phyloP scores from a whole-genome alignment of 2,888 invertebrate genomes.

The Agonopterix subpropinquella region DNA sequence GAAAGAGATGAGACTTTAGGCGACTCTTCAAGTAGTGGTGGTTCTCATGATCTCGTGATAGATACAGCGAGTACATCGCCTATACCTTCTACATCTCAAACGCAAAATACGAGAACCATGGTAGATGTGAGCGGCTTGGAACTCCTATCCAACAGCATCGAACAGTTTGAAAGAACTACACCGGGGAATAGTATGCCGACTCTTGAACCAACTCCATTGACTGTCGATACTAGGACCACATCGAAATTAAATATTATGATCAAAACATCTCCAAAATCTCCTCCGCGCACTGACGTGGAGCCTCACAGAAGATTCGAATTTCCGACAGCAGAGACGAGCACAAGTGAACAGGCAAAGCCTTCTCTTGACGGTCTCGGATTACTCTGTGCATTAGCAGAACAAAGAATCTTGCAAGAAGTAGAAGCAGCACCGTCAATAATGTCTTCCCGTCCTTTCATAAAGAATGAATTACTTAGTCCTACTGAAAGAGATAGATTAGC shows the following conservation, averaged over 20 bases:
- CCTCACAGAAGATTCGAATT: slow-evolving; percentile 57
- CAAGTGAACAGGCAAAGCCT: slow-evolving; percentile 49
- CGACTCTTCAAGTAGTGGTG: slow-evolving; percentile 60
- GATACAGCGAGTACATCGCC: slow-evolving; percentile 58
- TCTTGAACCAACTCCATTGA: slow-evolving; percentile 46
- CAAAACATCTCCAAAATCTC: slow-evolving; percentile 63
- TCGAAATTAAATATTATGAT: slow-evolving; percentile 57
- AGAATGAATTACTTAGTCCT: slow-evolving; percentile 55
- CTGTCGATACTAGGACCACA: slow-evolving; percentile 56
- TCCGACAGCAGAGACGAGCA: slow-evolving; percentile 34
- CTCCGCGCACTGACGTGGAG: slow-evolving; percentile 52
- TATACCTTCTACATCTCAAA: slow-evolving; percentile 19
- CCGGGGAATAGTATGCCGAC: slow-evolving; percentile 49
- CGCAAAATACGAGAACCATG: slow-evolving; percentile 30
- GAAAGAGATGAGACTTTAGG: slow-evolving; percentile 55
- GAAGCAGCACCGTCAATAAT: slow-evolving; percentile 41
- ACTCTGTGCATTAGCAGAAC: slow-evolving; percentile 89
- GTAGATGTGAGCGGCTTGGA: slow-evolving; percentile 89
- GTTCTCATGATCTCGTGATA: slow-evolving; percentile 63
- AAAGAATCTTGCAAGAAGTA: slow-evolving; percentile 87
- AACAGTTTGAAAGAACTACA: slow-evolving; percentile 80
- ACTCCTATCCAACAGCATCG: slow-evolving; percentile 89
- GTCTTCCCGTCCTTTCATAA: slow-evolving; percentile 51
- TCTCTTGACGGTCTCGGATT: slow-evolving; percentile 82
- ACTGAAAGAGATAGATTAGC: slow-evolving; percentile 33